phyloP scores from a whole-genome alignment of 1,140 invertebrate species.

The Anastrepha ludens region DNA sequence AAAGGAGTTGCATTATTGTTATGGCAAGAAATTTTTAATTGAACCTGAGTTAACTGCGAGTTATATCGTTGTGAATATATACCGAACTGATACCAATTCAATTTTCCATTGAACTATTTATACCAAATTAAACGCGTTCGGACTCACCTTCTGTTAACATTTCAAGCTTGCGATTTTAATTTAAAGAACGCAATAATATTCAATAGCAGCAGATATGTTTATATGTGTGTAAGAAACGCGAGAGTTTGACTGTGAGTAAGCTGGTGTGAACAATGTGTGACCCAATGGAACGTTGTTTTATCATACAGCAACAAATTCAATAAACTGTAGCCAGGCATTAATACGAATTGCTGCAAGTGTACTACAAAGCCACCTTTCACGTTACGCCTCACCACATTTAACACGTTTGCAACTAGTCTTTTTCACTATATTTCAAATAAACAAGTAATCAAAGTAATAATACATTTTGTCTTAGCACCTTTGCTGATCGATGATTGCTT shows the following conservation, averaged over 20 bases:
- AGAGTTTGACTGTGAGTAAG: neutral
- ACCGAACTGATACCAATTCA: neutral
- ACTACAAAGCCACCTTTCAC: neutral
- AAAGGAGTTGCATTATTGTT: neutral
- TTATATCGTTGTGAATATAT: neutral
- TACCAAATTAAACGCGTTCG: neutral
- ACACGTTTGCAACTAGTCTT: neutral
- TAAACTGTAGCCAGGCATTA: neutral
- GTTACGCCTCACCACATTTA: conserved; percentile 8
- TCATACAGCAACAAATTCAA: neutral
- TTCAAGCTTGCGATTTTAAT: neutral
- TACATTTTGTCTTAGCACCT: neutral
- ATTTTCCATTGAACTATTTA: neutral
- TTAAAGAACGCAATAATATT: neutral
- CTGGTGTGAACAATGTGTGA: neutral
- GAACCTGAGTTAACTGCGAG: neutral
- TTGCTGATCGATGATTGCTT: neutral
- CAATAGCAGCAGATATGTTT: neutral
- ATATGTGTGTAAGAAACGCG: neutral
- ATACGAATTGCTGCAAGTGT: neutral
- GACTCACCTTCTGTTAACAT: neutral
- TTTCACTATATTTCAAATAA: neutral
- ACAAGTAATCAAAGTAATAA: neutral
- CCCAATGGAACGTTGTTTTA: neutral
- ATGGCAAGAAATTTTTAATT: neutral